Evolutionary conservation across 2,797 vertebrate species (phyloP).

Genomic region (Lophotriccus pileatus): DNA sequence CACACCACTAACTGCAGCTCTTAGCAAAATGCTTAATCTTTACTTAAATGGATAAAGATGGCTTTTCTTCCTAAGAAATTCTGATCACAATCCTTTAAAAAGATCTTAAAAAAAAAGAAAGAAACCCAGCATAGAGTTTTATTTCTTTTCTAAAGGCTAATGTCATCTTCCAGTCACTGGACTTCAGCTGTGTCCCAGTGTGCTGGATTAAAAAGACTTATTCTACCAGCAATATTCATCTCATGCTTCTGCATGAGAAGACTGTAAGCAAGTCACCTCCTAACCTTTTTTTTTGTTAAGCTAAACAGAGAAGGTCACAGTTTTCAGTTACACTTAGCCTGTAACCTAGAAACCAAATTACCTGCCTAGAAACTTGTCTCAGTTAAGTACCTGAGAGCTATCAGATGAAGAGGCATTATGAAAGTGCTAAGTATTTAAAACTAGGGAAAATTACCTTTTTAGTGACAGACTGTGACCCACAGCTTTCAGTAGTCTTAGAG

Average conservation of each 20-base stretch:
- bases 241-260: background rate
- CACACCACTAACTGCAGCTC: background rate
- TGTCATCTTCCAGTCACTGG: background rate
- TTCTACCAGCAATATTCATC: background rate
- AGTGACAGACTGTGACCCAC: conserved; percentile 43
- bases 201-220: background rate
- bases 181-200: background rate
- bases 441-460: conserved; percentile 58
- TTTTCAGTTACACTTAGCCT: conserved; percentile 58
- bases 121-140: background rate
- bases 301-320: conserved; percentile 51
- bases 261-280: conserved; percentile 20
- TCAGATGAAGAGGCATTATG: conserved; percentile 50
- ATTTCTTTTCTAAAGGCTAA: background rate
- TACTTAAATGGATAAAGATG: background rate
- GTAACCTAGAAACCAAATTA: conserved; percentile 68
- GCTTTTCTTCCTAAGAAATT: background rate
- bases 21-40: background rate
- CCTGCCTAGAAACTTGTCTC: conserved; percentile 50
- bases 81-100: background rate
- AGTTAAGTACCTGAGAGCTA: conserved; percentile 56
- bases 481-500: conserved; percentile 1
- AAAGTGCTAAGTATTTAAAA: conserved; percentile 62
- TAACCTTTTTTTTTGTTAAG: conserved; percentile 9
- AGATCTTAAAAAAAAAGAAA: too few relatives aligned